Evolutionary conservation across 1,140 invertebrate genomes (phyloP).

Genomic region (Lasioglossum baleicum): DNA sequence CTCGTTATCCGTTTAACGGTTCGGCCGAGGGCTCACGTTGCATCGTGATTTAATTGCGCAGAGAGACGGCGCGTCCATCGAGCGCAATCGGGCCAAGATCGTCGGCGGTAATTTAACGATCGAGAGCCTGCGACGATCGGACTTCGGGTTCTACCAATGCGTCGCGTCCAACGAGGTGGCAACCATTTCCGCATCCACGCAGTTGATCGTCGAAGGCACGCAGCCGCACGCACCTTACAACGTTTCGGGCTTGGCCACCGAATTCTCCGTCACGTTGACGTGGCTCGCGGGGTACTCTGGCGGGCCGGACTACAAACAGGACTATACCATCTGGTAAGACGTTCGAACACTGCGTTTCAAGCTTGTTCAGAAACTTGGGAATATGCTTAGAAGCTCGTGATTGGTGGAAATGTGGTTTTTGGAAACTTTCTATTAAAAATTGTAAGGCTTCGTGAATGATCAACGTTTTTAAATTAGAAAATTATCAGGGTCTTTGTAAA

Average conservation of each 20-base stretch:
- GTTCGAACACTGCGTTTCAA: no score
- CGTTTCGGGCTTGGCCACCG: slow-evolving; percentile 90
- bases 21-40: background rate
- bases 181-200: slow-evolving; percentile 92
- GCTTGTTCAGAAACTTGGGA: no score
- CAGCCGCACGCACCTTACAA: slow-evolving; percentile 98
- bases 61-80: slow-evolving; percentile 89
- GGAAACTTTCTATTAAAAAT: no score
- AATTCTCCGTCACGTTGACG: slow-evolving; percentile 92
- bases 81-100: slow-evolving; percentile 88
- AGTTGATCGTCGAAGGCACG: slow-evolving; percentile 96
- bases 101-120: slow-evolving; percentile 95
- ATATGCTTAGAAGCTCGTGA: no score
- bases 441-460: no score
- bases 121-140: slow-evolving; percentile 90
- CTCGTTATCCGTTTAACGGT: background rate
- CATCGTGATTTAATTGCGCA: slow-evolving; percentile 60
- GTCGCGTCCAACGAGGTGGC: slow-evolving; percentile 96
- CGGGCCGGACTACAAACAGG: slow-evolving; percentile 95
- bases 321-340: slow-evolving; percentile 92
- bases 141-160: slow-evolving; percentile 97
- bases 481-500: no score
- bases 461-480: no score
- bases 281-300: slow-evolving; percentile 98
- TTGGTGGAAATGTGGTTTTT: no score